Evolutionary conservation across 1,140 invertebrate genomes (phyloP), one percentile per base, ranked within the genome.

Genomic region (Drosophila ficusphila): DNA sequence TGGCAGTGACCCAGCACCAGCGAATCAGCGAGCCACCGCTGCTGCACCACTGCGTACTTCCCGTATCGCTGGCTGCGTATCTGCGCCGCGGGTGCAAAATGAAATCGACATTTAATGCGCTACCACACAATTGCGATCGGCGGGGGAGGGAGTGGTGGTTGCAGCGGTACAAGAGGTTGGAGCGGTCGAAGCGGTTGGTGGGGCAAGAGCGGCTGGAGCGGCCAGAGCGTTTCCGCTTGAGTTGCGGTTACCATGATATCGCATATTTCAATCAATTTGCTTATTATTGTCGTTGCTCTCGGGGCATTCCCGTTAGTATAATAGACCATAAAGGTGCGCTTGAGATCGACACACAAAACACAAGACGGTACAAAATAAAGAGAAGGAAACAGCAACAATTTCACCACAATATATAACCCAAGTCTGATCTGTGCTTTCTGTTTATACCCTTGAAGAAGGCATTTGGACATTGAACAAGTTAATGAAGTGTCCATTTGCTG

Each of bases 191-290:
- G n/a, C n/a, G n/a, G n/a, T 9, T 16, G 34, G 1, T 38, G 19
- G 18, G 4, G 18, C 19, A 0, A 8, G 34, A 3, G 16, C 8
- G 0, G 31, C 8, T 29, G n/a, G 47, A 53, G 46, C 58, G 52
- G 57, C 57, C 36, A 16, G 51, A 21, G 47, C 70, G 75, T 82
- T 88, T 86, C 81, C 83, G 82, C 76, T 89, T 76, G 60, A 47
- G 79, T 56, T 75, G 73, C 64, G 74, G 77, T 54, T 74, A 69
- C 72, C 78, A 82, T 88, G 82, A 88, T 88, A 88, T 88, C 82
- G 82, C 82, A 88, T 81, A 88, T 88, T 86, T 88, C 82, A 88
- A 88, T 88, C 82, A 88, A 85, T 85, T 88, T 88, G 85, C 82
- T 88, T 86, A 88, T 86, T 86, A 81, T 86, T 85, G 73, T 76